Percentiles rank a stretch among this genome's conserved stretches.
Conservation (phyloP, 2,113 vertebrate genomes). For the Sus scrofa region T2T-Sscrofa CM000812.6:262092001-262092500, state of each 20-base stretch:
- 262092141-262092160: not conserved
- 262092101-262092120: not conserved
- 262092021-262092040: not conserved
- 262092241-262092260: not conserved
- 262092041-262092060: not conserved
- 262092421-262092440: not conserved
- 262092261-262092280: not conserved
- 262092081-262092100: not conserved
- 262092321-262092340: not conserved
- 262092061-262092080: not conserved
- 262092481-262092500: conserved; percentile 17
- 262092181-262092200: not conserved
- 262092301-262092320: not conserved
- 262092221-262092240: not conserved
- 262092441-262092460: not conserved
- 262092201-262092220: not conserved
- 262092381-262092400: not conserved
- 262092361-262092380: not conserved
- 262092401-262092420: too few species aligned
- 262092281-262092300: not conserved
- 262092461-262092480: not conserved
- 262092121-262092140: not conserved
- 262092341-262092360: not conserved
- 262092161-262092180: not conserved
- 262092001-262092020: not conserved